Conservation (phyloP, 2,113 vertebrate species). For the Gobiocypris rarus region DNA sequence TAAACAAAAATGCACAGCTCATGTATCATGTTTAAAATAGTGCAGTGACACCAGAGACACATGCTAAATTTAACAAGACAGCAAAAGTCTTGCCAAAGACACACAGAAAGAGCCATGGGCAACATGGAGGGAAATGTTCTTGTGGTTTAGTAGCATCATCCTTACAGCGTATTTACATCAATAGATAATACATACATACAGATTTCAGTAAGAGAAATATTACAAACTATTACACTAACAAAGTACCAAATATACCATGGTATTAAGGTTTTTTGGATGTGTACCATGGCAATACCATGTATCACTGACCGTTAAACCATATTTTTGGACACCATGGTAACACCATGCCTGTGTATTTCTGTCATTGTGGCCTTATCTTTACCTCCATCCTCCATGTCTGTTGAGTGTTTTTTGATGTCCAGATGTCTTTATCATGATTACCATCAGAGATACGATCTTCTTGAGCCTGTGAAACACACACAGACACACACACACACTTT, state of each 20-base stretch:
- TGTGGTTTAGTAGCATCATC: neutral
- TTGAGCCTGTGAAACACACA: neutral
- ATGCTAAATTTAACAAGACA: conserved; percentile 19
- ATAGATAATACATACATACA: neutral
- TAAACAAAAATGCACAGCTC: neutral
- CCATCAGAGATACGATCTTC: neutral
- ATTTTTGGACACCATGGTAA: neutral
- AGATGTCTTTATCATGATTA: neutral
- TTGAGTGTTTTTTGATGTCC: conserved; percentile 19
- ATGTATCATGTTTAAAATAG: neutral
- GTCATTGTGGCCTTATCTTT: neutral
- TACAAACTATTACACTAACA: neutral
- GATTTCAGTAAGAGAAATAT: neutral
- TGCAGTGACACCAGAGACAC: conserved; percentile 6
- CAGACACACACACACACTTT: neutral
- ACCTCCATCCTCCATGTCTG: conserved; percentile 21
- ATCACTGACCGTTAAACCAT: neutral
- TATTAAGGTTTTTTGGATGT: neutral
- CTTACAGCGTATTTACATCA: neutral
- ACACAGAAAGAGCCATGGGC: neutral
- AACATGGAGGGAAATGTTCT: neutral
- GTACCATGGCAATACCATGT: neutral
- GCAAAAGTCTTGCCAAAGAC: neutral
- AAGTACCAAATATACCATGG: neutral
- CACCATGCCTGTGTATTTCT: neutral